Conservation (phyloP, 2,797 vertebrate species). For the Meriones psammophilus region DNA sequence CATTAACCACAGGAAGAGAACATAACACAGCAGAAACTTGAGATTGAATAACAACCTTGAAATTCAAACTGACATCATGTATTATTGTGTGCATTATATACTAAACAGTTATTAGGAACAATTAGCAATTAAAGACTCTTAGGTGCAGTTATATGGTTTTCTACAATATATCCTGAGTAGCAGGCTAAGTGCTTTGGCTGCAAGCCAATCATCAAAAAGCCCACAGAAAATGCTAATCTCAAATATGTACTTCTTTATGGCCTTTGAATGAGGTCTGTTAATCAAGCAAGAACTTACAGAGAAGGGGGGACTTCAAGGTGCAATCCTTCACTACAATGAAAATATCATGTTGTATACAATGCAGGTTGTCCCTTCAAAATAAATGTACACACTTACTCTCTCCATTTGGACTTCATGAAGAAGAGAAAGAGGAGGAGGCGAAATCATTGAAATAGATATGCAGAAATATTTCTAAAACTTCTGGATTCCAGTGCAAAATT, state of each 20-base stretch:
- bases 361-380: neutral
- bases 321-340: neutral
- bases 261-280: conserved; percentile 63
- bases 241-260: conserved; percentile 73
- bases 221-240: conserved; percentile 79
- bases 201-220: conserved; percentile 71
- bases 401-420: neutral
- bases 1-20: conserved; percentile 81
- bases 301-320: conserved; percentile 25
- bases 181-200: conserved; percentile 79
- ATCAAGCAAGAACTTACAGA: conserved; percentile 65
- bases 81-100: conserved; percentile 78
- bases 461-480: conserved; percentile 27
- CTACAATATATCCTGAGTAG: conserved; percentile 72
- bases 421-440: neutral
- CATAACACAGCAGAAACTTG: conserved; percentile 79
- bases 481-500: neutral
- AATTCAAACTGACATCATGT: conserved; percentile 76
- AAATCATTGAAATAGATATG: neutral
- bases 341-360: neutral
- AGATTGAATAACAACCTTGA: conserved; percentile 76
- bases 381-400: neutral
- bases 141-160: conserved; percentile 74
- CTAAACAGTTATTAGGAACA: conserved; percentile 80
- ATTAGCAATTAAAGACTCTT: conserved; percentile 80